Evolutionary conservation across 2,888 invertebrate genomes (phyloP).

Genomic region (Leptopilina myrica): DNA sequence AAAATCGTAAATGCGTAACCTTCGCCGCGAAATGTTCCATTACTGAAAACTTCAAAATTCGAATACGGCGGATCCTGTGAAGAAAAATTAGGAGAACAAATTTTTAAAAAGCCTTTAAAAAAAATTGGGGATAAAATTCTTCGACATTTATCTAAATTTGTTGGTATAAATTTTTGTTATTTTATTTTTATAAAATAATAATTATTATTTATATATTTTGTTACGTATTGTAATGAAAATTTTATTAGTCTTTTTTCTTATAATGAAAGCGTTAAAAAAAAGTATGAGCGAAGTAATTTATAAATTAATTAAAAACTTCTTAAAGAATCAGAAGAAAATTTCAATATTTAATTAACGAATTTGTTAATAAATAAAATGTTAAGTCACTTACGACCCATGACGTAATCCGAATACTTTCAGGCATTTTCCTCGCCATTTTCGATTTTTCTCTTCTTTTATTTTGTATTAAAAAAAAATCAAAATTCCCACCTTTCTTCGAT

Average conservation of each 20-base stretch:
- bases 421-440: conserved; percentile 28
- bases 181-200: no score
- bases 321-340: no score
- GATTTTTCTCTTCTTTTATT: neutral
- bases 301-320: no score
- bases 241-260: no score
- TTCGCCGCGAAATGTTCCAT: conserved; percentile 79
- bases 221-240: no score
- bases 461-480: no score
- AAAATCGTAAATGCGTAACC: conserved; percentile 87
- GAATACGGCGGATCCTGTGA: conserved; percentile 73
- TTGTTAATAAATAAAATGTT: neutral
- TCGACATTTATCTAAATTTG: no score
- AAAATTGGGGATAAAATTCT: neutral
- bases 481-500: neutral
- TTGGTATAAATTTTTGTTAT: no score
- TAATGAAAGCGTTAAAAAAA: no score
- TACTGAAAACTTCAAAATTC: conserved; percentile 65
- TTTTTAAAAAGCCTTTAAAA: neutral
- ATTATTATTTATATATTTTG: no score
- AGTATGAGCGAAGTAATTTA: no score
- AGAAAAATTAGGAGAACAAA: neutral
- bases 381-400: conserved; percentile 51
- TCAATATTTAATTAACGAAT: neutral
- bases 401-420: conserved; percentile 51